phyloP scores from a whole-genome alignment of 2,888 invertebrate species.

The Harpalus rufipes region DNA sequence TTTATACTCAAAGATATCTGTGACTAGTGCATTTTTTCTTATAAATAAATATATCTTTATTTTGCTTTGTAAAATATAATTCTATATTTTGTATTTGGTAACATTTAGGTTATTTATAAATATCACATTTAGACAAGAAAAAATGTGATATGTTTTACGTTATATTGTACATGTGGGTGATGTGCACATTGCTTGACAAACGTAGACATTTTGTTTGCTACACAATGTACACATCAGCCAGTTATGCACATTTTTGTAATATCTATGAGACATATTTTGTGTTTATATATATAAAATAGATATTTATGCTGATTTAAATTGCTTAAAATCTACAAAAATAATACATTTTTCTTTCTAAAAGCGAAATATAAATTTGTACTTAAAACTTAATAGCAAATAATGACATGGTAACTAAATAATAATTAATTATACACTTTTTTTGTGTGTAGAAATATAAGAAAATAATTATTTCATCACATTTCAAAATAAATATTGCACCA shows the following conservation, averaged over 20 bases:
- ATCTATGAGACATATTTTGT: too few species aligned
- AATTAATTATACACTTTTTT: background rate
- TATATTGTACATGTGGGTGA: too few species aligned
- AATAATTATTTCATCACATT: too few species aligned
- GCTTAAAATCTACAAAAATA: background rate
- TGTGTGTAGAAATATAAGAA: background rate
- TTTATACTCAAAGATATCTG: background rate
- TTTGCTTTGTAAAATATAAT: conserved; percentile 15
- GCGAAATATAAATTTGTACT: background rate
- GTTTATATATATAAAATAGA: background rate
- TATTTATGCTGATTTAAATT: background rate
- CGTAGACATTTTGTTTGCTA: too few species aligned
- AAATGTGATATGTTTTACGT: background rate
- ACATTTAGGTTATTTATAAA: background rate
- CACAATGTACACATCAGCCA: too few species aligned
- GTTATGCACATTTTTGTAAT: background rate
- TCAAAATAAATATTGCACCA: background rate
- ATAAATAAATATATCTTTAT: conserved; percentile 27
- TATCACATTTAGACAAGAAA: background rate
- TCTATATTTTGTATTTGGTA: conserved; percentile 12
- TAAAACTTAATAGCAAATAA: background rate
- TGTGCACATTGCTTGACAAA: too few species aligned
- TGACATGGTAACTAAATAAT: background rate
- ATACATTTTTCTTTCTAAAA: background rate
- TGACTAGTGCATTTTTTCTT: conserved; percentile 21